Conservation (phyloP, 2,797 vertebrate species). For the Centroberyx gerrardi region DNA sequence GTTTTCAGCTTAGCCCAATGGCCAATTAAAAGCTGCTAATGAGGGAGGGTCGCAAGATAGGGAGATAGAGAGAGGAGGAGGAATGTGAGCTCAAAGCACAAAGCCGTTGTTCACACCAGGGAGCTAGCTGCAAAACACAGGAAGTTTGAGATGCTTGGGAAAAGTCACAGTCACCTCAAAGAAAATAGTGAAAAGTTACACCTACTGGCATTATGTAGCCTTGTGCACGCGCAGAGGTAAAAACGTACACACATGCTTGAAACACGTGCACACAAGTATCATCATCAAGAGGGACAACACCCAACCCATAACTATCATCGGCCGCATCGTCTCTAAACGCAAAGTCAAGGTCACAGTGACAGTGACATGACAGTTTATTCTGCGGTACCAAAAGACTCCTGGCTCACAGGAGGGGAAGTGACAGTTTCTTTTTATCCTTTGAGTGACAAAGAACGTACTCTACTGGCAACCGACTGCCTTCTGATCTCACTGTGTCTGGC, state of each 20-base stretch:
- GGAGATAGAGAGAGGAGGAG: conserved; percentile 36
- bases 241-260: conserved; percentile 1
- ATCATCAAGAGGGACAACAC: conserved; percentile 10
- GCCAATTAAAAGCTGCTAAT: conserved; percentile 85
- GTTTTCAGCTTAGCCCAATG: conserved; percentile 81
- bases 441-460: conserved; percentile 48
- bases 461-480: conserved; percentile 37
- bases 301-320: neutral
- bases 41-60: conserved; percentile 66
- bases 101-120: conserved; percentile 7
- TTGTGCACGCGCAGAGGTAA: conserved; percentile 6
- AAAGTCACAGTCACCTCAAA: neutral
- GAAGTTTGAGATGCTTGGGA: neutral
- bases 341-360: conserved; percentile 62
- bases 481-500: conserved; percentile 50
- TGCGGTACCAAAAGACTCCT: conserved; percentile 24
- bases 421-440: conserved; percentile 48
- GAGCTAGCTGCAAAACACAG: neutral
- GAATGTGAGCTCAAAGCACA: conserved; percentile 9
- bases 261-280: neutral
- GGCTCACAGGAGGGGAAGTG: conserved; percentile 35
- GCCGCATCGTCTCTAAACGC: conserved; percentile 18
- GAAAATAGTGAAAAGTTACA: neutral
- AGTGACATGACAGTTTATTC: conserved; percentile 41
- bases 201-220: neutral